phyloP scores from a whole-genome alignment of 2,113 vertebrate genomes.

The Nyctibius bracteatus region DNA sequence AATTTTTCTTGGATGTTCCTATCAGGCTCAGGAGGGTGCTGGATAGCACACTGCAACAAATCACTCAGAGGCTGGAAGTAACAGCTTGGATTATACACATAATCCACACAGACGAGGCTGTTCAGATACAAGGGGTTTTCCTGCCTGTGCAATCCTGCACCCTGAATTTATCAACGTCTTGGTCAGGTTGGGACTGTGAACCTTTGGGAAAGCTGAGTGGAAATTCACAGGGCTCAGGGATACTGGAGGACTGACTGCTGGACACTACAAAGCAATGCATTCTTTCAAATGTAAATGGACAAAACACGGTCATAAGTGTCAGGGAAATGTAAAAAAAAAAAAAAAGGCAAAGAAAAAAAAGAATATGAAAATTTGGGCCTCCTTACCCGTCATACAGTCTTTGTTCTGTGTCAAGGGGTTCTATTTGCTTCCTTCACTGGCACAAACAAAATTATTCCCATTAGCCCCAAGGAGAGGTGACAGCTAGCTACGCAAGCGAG shows the following conservation, averaged over 20 bases:
- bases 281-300: background rate
- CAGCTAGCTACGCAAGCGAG: constrained; percentile 53
- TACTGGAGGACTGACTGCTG: background rate
- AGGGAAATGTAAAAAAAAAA: background rate
- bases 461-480: constrained; percentile 53
- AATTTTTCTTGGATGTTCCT: background rate
- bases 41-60: background rate
- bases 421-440: constrained; percentile 61
- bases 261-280: background rate
- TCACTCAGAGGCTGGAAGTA: background rate
- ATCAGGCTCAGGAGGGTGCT: background rate
- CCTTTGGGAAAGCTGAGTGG: background rate
- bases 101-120: background rate
- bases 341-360: background rate
- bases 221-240: background rate
- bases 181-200: background rate
- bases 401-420: constrained; percentile 45
- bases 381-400: constrained; percentile 52
- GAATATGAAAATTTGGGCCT: constrained; percentile 43
- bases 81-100: background rate
- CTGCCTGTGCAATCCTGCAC: background rate
- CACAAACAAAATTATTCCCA: constrained; percentile 59
- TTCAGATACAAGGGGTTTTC: background rate
- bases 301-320: background rate
- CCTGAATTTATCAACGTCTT: background rate